Percentiles rank a stretch among this genome's conserved stretches.
phyloP scores from a whole-genome alignment of 2,113 vertebrate genomes.

The Puma concolor region DNA sequence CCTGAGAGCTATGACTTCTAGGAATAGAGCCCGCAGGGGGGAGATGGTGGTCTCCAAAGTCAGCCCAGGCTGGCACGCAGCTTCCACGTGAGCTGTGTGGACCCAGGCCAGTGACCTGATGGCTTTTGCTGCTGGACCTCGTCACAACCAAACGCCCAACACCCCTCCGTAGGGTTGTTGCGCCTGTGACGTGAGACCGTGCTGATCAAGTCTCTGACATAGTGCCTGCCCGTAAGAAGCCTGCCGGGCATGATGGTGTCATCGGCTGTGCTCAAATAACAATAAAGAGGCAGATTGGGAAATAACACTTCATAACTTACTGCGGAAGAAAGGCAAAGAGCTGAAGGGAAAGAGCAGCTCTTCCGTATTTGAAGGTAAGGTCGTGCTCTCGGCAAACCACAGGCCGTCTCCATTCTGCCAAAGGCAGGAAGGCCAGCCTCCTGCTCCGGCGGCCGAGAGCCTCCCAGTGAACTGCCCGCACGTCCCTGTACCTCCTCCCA shows the following conservation, averaged over 20 bases:
- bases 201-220: background rate
- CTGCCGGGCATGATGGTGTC: background rate
- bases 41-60: background rate
- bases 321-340: background rate
- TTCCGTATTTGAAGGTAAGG: no score
- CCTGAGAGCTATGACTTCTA: background rate
- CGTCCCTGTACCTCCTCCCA: rapidly evolving
- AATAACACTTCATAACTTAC: background rate
- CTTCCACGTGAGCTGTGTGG: background rate
- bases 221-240: background rate
- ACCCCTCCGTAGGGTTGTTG: background rate
- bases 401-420: background rate
- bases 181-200: background rate
- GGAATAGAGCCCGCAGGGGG: background rate
- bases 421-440: background rate
- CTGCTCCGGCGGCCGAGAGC: no score
- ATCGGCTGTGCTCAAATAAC: no score
- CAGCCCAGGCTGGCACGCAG: background rate
- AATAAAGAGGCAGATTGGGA: background rate
- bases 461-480: rapidly evolving
- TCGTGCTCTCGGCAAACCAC: background rate
- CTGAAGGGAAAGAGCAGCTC: no score
- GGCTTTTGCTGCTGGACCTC: background rate
- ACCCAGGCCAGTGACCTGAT: background rate
- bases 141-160: background rate